Evolutionary conservation across 2,888 invertebrate species (phyloP).

Genomic region (Phengaris arion): DNA sequence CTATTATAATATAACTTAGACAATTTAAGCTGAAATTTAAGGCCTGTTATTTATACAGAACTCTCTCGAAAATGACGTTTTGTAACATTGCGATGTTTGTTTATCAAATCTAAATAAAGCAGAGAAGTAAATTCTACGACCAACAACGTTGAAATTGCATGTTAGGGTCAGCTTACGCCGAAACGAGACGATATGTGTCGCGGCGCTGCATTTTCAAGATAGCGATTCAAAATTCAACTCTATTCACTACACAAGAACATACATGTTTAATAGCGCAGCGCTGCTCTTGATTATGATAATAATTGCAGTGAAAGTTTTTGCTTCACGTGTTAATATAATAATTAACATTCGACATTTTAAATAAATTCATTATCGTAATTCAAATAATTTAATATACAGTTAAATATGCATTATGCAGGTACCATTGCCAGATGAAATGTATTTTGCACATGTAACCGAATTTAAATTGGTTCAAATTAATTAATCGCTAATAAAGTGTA

Average conservation of each 20-base stretch:
- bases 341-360: not conserved
- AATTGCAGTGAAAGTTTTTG: too few species aligned
- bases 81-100: not conserved
- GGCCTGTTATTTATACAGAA: not conserved
- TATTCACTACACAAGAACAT: too few species aligned
- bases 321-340: not conserved
- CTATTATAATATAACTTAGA: constrained; percentile 9
- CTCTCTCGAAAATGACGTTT: not conserved
- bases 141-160: too few species aligned
- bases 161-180: too few species aligned
- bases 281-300: too few species aligned
- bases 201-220: too few species aligned
- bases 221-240: too few species aligned
- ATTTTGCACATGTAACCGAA: not conserved
- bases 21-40: not conserved
- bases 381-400: not conserved
- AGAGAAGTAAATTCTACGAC: too few species aligned
- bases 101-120: too few species aligned
- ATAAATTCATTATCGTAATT: not conserved
- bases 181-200: not conserved
- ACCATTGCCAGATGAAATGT: not conserved
- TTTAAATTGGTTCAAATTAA: not conserved
- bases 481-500: not conserved
- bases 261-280: too few species aligned
- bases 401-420: not conserved